Evolutionary conservation across 2,113 vertebrate genomes (phyloP).

Genomic region (Gavia stellata): DNA sequence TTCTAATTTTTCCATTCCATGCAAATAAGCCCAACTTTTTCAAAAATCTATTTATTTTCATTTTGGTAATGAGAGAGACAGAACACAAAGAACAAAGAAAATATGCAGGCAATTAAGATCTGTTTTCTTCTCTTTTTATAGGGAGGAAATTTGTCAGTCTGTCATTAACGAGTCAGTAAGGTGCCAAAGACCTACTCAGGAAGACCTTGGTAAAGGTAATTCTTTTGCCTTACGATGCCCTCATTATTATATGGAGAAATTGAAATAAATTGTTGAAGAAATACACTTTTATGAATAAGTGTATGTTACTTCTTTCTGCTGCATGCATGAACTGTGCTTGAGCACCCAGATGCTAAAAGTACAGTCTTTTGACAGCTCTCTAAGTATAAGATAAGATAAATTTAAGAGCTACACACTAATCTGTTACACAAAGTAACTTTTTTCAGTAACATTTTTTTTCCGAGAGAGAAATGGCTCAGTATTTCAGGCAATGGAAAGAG

Average conservation of each 20-base stretch:
- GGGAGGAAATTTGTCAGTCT: background rate
- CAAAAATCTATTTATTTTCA: background rate
- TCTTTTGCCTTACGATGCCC: background rate
- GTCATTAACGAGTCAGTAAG: background rate
- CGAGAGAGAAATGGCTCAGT: background rate
- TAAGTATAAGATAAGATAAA: background rate
- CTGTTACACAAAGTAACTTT: background rate
- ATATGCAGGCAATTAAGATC: background rate
- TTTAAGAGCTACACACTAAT: background rate
- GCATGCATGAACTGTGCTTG: background rate
- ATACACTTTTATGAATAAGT: background rate
- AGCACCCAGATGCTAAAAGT: background rate
- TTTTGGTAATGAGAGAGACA: background rate
- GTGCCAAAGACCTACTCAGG: background rate
- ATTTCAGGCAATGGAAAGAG: background rate
- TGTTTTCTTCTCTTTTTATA: background rate
- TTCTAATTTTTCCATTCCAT: background rate
- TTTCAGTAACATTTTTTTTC: background rate
- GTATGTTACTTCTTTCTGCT: background rate
- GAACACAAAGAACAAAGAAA: background rate
- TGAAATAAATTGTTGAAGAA: background rate
- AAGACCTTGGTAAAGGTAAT: background rate
- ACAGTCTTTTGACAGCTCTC: background rate
- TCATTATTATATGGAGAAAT: background rate
- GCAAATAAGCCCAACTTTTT: background rate